Conservation (phyloP, 2,797 vertebrate species). For the Pterois miles region DNA sequence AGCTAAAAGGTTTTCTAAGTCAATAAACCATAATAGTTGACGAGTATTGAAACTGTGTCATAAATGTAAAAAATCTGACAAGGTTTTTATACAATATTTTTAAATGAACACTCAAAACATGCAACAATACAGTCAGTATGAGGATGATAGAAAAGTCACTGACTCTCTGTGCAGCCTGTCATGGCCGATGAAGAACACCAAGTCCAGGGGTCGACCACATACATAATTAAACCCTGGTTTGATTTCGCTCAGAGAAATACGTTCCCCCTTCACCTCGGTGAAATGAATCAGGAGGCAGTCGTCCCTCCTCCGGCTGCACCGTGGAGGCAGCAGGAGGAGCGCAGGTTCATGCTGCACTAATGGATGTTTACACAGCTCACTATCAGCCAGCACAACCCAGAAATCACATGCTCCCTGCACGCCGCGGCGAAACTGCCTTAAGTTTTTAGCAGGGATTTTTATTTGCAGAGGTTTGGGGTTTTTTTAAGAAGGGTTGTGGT, state of each 20-base stretch:
- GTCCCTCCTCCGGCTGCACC: conserved; percentile 53
- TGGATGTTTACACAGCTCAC: conserved; percentile 83
- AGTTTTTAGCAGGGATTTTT: conserved; percentile 57
- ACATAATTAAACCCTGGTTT: conserved; percentile 68
- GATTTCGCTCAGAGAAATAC: conserved; percentile 66
- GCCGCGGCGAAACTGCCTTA: conserved; percentile 20
- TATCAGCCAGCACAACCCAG: conserved; percentile 69
- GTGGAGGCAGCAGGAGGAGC: conserved; percentile 66
- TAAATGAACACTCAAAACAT: too few relatives aligned
- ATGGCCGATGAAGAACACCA: conserved; percentile 35
- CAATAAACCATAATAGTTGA: accelerated
- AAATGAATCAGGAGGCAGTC: conserved; percentile 71
- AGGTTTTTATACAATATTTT: accelerated
- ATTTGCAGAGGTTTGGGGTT: conserved; percentile 33
- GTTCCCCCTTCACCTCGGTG: conserved; percentile 56
- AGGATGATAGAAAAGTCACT: conserved; percentile 47
- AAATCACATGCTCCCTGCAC: conserved; percentile 63
- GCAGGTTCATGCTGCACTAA: conserved; percentile 75
- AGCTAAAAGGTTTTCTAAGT: too few relatives aligned
- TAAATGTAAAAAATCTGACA: too few relatives aligned
- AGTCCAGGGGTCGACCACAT: conserved; percentile 57
- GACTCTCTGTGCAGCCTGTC: conserved; percentile 37
- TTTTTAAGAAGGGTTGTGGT: conserved; percentile 36
- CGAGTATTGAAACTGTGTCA: too few relatives aligned
- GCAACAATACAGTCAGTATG: conserved; percentile 3